Conservation (phyloP, 2,113 vertebrate species). For the Sander lucioperca region DNA sequence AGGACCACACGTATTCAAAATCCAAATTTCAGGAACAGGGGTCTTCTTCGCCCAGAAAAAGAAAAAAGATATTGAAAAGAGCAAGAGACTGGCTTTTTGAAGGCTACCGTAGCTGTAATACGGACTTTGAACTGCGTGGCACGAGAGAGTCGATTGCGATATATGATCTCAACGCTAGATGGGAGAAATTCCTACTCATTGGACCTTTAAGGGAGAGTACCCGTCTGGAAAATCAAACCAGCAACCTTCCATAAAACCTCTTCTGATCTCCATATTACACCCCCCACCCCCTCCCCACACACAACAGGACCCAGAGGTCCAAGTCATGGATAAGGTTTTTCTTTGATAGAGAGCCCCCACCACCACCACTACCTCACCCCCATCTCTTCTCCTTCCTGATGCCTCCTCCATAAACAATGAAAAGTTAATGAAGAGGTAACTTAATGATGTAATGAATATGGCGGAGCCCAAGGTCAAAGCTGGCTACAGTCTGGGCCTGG, state of each 20-base stretch:
- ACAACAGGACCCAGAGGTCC: conserved; percentile 42
- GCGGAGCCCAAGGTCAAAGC: conserved; percentile 84
- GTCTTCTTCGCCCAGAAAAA: too few species aligned
- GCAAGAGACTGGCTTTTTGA: too few species aligned
- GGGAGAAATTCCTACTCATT: too few species aligned
- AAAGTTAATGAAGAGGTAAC: conserved; percentile 91
- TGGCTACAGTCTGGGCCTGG: conserved; percentile 75
- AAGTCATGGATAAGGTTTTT: conserved; percentile 74
- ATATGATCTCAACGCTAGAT: too few species aligned
- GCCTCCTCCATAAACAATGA: conserved; percentile 87
- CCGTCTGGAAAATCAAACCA: conserved; percentile 9
- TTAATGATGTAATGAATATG: conserved; percentile 90
- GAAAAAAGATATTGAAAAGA: too few species aligned
- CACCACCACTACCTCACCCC: conserved; percentile 48
- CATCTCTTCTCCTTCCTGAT: conserved; percentile 55
- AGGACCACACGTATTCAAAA: too few species aligned
- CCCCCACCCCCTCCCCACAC: not conserved
- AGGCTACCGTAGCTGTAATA: too few species aligned
- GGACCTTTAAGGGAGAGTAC: too few species aligned
- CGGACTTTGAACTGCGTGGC: too few species aligned
- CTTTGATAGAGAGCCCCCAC: conserved; percentile 75
- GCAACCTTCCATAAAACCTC: conserved; percentile 9
- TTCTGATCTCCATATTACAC: conserved; percentile 15
- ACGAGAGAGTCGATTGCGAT: too few species aligned
- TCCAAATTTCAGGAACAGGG: too few species aligned